Base-by-base conservation (phyloP, 2,888 invertebrate genomes). In the Stratiomys singularior region DNA sequence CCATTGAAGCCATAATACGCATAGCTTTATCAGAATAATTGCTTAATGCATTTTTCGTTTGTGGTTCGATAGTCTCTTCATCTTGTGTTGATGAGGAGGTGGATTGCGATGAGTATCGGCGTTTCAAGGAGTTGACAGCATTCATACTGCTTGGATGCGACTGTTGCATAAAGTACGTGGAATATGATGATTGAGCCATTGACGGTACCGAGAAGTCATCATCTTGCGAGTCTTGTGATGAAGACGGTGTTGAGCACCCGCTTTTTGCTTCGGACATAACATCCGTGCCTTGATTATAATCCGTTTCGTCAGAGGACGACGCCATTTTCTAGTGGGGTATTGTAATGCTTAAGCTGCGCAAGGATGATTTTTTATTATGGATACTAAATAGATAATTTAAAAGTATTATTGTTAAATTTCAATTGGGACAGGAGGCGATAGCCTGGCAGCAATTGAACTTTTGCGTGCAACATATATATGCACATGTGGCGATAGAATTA, bases 1-100 rank as follows among this genome's bases (percentile, higher is more conserved):
- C 96, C 96, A 96, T 96, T 83, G 90, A 93, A 82, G 90, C 86
- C 93, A 87, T 87, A 83, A 87, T 86, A 18, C 83, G 82, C 81
- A 84, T 81, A 1, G 83, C 86, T 76, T 84, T 84, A 69, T 82
- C 83, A 0, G 87, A 87, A 80, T 87, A 87, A 78, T 84, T 86
- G 47, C 83, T 82, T 69, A 85, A 85, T 37, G 84, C 83, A 78
- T 85, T 86, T 76, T 86, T 87, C 0, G 84, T 82, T 77, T 82
- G 81, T 18, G 83, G 82, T 77, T 84, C 85, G 13, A 28, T 18
- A 1, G 15, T 28, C 1, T 76, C 76, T 3, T 76, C 76, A 25
- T 76, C 63, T 15, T 63, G 46, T 0, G 64, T 64, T 7, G 76
- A 47, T 7, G 64, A 64, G 1, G 76, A 63, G 15, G 76, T 74